Percentiles rank a stretch among this genome's conserved stretches.
Conservation (phyloP, 1,140 invertebrate genomes). For the Drosophila bocqueti region DNA sequence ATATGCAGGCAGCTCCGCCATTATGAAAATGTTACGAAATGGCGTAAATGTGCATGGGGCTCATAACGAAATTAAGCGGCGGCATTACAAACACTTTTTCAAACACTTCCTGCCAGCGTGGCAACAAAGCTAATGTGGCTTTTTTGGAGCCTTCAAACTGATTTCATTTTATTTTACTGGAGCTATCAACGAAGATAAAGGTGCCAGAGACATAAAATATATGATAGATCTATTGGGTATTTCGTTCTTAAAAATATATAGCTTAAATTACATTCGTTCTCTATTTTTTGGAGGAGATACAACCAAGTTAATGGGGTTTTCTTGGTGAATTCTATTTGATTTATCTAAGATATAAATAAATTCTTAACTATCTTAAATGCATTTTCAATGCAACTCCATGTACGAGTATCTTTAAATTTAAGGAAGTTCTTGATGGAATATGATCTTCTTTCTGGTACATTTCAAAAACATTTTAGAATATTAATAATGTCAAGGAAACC, state of each 20-base stretch:
- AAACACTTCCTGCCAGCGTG: constrained; percentile 43
- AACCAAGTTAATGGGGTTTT: neutral
- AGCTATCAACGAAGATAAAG: neutral
- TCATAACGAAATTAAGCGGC: constrained; percentile 77
- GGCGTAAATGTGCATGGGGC: constrained; percentile 75
- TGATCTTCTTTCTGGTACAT: no score
- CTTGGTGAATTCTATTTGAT: neutral
- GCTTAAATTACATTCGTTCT: neutral
- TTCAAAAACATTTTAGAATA: neutral
- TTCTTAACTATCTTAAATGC: neutral
- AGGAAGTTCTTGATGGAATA: no score
- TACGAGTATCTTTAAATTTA: neutral
- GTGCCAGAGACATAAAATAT: neutral
- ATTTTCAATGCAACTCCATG: neutral
- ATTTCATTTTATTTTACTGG: constrained; percentile 1
- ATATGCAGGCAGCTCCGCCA: constrained; percentile 45
- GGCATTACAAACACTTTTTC: constrained; percentile 45
- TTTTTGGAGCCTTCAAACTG: neutral
- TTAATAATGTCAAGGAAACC: no score
- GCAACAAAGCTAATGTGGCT: constrained; percentile 29
- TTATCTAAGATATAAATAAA: neutral
- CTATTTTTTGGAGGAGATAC: neutral
- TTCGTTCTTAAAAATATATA: neutral
- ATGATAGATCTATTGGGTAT: neutral
- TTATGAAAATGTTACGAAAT: constrained; percentile 82